phyloP scores from a whole-genome alignment of 2,888 invertebrate species.

The Tetrapedia diversipes region DNA sequence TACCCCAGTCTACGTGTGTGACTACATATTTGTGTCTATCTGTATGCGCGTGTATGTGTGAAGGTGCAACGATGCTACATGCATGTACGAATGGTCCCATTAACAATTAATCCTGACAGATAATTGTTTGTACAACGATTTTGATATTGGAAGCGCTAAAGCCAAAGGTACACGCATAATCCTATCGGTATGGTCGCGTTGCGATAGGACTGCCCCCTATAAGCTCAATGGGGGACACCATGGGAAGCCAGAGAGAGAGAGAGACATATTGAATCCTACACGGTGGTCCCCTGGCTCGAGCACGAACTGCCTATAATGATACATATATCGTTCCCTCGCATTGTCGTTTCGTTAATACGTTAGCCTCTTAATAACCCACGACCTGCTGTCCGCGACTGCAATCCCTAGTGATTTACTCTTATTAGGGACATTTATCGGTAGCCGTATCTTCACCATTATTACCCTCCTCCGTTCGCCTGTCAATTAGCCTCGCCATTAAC shows the following conservation, averaged over 20 bases:
- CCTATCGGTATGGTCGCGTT: slow-evolving; percentile 20
- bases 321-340: slow-evolving; percentile 40
- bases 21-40: neutral
- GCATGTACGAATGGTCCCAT: too few relatives aligned
- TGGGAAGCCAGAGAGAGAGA: slow-evolving; percentile 45
- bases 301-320: slow-evolving; percentile 43
- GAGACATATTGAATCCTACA: slow-evolving; percentile 53
- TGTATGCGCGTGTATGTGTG: neutral
- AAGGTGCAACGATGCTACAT: neutral
- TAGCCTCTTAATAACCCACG: slow-evolving; percentile 35
- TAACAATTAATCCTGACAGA: neutral
- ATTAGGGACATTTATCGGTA: slow-evolving; percentile 13
- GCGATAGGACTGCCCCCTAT: slow-evolving; percentile 28
- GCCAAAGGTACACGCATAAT: too few relatives aligned
- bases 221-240: slow-evolving; percentile 58
- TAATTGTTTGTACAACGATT: too few relatives aligned
- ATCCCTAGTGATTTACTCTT: slow-evolving; percentile 35
- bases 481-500: slow-evolving; percentile 9
- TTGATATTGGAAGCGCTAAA: too few relatives aligned
- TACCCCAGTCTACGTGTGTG: neutral
- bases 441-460: neutral
- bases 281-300: slow-evolving; percentile 50
- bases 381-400: slow-evolving; percentile 6
- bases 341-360: slow-evolving; percentile 43
- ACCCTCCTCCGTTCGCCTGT: neutral